These are phyloP conservation scores for Temnothorax rugatulus DNA, from an alignment of 2,888 invertebrate genomes.

Conservation along the genomic window DNA sequence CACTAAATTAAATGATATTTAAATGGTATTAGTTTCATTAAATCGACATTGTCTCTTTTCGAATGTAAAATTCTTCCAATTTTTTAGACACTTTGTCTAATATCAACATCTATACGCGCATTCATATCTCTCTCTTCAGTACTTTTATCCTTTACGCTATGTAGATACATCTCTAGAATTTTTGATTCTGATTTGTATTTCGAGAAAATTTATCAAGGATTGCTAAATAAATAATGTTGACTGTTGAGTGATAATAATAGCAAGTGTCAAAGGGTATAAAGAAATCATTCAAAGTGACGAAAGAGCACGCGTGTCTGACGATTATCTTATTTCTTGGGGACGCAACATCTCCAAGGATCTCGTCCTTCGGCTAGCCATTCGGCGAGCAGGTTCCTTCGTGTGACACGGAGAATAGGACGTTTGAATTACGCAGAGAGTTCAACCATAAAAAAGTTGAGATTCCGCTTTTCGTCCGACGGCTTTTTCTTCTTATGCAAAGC, in stretches of 20 bases:
- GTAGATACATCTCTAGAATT: neutral
- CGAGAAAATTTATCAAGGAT: neutral
- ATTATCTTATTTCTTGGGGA: slow-evolving; percentile 10
- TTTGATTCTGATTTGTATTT: neutral
- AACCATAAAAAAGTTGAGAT: slow-evolving; percentile 67
- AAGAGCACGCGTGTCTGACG: neutral
- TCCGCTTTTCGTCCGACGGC: slow-evolving; percentile 63
- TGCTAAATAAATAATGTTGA: neutral
- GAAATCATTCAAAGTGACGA: neutral
- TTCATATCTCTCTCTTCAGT: neutral
- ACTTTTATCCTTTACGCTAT: neutral
- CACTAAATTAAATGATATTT: neutral
- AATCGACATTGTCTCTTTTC: neutral
- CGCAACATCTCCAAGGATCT: neutral
- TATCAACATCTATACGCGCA: neutral
- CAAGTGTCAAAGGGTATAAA: neutral
- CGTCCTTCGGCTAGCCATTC: neutral
- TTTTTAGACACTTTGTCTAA: neutral
- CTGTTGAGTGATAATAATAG: neutral
- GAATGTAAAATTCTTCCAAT: neutral
- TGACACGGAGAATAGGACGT: slow-evolving; percentile 51
- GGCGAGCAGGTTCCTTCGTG: slow-evolving; percentile 25
- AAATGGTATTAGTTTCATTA: neutral
- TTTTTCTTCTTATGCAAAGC: slow-evolving; percentile 71
- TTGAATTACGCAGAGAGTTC: slow-evolving; percentile 74